Base-by-base conservation (phyloP, 1,140 invertebrate species). In the Lepidurus packardi region DNA sequence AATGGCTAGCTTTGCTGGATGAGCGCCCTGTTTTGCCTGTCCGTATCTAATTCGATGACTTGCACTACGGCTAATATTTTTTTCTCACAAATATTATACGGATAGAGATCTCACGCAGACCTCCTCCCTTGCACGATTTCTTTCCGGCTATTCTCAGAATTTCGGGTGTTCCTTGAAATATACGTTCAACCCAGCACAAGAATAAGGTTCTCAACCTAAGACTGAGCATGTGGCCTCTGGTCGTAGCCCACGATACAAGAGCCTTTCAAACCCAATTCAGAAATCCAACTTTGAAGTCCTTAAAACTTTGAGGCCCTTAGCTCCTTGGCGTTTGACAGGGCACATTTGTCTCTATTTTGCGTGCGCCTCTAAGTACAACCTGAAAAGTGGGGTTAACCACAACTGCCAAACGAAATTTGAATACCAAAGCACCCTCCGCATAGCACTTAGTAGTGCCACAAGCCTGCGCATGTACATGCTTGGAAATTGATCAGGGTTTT, bases 301-400 rank as follows among this genome's bases (percentile, higher is more conserved):
- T 13, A 65, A 65, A 65, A 65, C 53, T 16, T 9, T 21, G 21
- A 65, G 21, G 34, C 34, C 34, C 34, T 16, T 65, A 21, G 16
- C 53, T 13, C 6, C 53, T 5, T 65, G 7, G 53, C 16, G 21
- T 65, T 65, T 65, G 53, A 65, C 53, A 65, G 21, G 53, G 53
- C 53, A 65, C 53, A 65, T 65, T 65, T 65, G 53, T 65, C 53
- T 65, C 21, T 65, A 65, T 65, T 65, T 65, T 65, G 53, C 53
- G 53, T n/a, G 13, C 53, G 53, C 53, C 21, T 34, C 34, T n/a
- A 65, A 65, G 53, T 65, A 21, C 53, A 21, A 65, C 21, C 13
- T 9, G 6, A 21, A 65, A 65, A 65, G 53, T 65, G 53, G 13
- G 53, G 53, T 65, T 65, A 65, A 65, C 53, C 53, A 21, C 53